Conservation (phyloP, 2,113 vertebrate species). For the Siniperca chuatsi region DNA sequence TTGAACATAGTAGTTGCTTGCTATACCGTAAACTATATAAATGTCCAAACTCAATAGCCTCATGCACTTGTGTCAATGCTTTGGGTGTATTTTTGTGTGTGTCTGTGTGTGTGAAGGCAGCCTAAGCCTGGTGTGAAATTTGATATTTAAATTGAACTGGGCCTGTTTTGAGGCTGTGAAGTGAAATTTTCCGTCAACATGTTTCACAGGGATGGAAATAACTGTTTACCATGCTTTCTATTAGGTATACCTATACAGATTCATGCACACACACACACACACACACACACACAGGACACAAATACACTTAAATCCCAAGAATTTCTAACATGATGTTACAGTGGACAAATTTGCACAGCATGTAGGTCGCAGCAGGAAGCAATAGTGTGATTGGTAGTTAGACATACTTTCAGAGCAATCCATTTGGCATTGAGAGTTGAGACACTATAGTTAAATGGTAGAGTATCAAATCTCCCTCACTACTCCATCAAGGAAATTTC, state of each 20-base stretch:
- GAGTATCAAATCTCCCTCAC: background rate
- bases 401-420: constrained; percentile 27
- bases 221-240: constrained; percentile 41
- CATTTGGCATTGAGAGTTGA: constrained; percentile 42
- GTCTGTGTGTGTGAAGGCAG: background rate
- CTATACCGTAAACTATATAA: constrained; percentile 1
- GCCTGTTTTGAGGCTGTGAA: constrained; percentile 38
- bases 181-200: constrained; percentile 44
- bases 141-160: constrained; percentile 27
- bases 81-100: background rate
- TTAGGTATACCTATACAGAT: constrained; percentile 28
- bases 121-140: constrained; percentile 41
- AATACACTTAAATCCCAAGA: constrained; percentile 21
- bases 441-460: background rate
- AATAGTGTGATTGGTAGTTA: constrained; percentile 21
- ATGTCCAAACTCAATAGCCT: background rate
- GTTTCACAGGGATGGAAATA: constrained; percentile 52
- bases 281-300: background rate
- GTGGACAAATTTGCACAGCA: constrained; percentile 47
- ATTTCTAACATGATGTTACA: constrained; percentile 28
- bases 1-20: background rate
- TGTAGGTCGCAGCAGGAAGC: constrained; percentile 35
- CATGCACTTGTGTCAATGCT: background rate
- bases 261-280: background rate
- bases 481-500: background rate